Evolutionary conservation across 2,113 vertebrate genomes (phyloP), one percentile per base, ranked within the genome.

Genomic region (Hippoglossus stenolepis): DNA sequence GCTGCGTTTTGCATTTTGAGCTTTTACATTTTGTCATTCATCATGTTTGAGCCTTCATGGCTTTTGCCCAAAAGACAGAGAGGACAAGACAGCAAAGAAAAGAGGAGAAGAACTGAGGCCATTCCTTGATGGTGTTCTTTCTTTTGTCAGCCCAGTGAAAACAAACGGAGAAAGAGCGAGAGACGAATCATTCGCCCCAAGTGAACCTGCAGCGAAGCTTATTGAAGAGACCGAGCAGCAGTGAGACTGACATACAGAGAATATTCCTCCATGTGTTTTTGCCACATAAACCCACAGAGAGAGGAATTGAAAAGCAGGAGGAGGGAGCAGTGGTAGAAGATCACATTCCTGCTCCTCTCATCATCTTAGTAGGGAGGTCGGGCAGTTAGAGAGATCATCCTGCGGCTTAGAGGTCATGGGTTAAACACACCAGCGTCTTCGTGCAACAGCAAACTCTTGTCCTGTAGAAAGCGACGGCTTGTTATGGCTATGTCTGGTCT

Each of bases 271-370:
- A 8, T 13, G 62, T 24, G 69, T 57, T 63, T 79, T 26, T 69
- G 49, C 35, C 3, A 18, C n/a, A 66, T 12, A 1, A 61, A 58
- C 73, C 67, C 77, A 84, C 83, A 72, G 75, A 69, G 81, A 84
- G 43, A 70, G 54, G 65, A 57, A 90, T 72, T 79, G 83, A 69
- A 82, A 82, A 82, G 60, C 64, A 75, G 75, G 40, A 73, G 82
- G 62, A 70, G 71, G 61, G 13, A 60, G 56, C 40, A 43, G 12
- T 43, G 40, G 10, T 43, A 43, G 40, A 43, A 43, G 54, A 60
- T 68, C 57, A 58, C 45, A 15, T 64, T 13, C 40, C 40, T 43
- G 40, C 12, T 84, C 68, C 72, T 76, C 64, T 85, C 54, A 56
- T 75, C 70, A 31, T 61, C 69, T 4, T 38, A 2, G n/a, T 12